phyloP scores from a whole-genome alignment of 2,113 vertebrate genomes.

The Daphoenositta chrysoptera region DNA sequence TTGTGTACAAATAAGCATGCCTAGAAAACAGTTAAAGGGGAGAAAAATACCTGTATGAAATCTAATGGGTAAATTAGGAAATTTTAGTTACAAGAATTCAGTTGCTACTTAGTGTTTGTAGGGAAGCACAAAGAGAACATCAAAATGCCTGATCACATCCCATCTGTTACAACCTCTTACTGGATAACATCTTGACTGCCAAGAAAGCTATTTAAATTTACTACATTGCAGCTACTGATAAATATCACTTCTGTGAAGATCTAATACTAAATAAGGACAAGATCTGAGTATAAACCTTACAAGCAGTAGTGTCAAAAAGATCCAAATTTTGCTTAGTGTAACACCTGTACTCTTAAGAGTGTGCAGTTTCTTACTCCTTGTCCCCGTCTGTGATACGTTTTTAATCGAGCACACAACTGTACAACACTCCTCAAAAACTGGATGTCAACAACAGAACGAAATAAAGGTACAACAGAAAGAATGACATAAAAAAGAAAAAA shows the following conservation, averaged over 20 bases:
- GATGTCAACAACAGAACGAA: background rate
- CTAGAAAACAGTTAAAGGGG: background rate
- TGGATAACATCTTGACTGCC: conserved; percentile 49
- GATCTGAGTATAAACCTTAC: conserved; percentile 43
- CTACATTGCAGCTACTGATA: conserved; percentile 43
- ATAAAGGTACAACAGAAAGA: background rate
- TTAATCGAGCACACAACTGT: background rate
- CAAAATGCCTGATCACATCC: conserved; percentile 50
- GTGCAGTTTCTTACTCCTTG: background rate
- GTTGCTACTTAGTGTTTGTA: conserved; percentile 33
- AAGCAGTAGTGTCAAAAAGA: conserved; percentile 22
- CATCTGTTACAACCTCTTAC: conserved; percentile 47
- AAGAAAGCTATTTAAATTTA: conserved; percentile 64
- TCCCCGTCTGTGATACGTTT: background rate
- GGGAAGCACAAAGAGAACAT: conserved; percentile 53
- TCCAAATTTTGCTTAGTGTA: background rate
- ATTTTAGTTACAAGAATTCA: conserved; percentile 38
- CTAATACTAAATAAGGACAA: conserved; percentile 51
- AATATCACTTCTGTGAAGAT: conserved; percentile 38
- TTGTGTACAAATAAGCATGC: background rate
- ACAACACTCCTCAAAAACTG: background rate
- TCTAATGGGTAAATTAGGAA: conserved; percentile 47
- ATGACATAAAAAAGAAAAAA: background rate
- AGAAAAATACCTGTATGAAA: conserved; percentile 50
- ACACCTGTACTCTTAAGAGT: background rate